phyloP scores from a whole-genome alignment of 2,797 vertebrate species.

The Enoplosus armatus region DNA sequence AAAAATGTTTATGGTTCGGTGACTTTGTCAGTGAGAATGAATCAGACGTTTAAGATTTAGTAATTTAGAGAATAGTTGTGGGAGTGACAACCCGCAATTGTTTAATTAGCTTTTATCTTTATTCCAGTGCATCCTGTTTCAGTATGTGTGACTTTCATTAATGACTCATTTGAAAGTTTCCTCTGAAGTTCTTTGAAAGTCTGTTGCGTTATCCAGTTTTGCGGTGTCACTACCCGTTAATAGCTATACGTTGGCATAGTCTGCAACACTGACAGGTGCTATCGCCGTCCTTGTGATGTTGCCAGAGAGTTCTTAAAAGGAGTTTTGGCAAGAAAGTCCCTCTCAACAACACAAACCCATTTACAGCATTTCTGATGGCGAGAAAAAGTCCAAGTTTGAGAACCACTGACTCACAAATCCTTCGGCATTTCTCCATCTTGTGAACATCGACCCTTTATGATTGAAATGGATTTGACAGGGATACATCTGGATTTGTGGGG shows the following conservation, averaged over 20 bases:
- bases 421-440: not conserved
- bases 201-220: not conserved
- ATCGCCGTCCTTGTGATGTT: not conserved
- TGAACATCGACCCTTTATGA: slow-evolving; percentile 7
- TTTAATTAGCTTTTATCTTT: not conserved
- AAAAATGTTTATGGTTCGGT: not conserved
- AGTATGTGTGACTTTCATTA: too few relatives aligned
- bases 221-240: not conserved
- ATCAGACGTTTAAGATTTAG: not conserved
- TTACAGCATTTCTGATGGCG: not conserved
- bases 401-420: not conserved
- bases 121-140: not conserved
- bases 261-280: not conserved
- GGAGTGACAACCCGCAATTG: not conserved
- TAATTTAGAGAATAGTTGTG: not conserved
- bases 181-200: not conserved
- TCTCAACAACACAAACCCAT: not conserved
- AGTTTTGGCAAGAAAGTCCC: not conserved
- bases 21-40: not conserved
- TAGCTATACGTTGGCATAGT: not conserved
- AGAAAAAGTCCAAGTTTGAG: not conserved
- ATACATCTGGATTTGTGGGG: slow-evolving; percentile 24
- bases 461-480: slow-evolving; percentile 11
- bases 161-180: not conserved
- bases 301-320: not conserved